Evolutionary conservation across 2,113 vertebrate species (phyloP).

Genomic region (Puntigrus tetrazona): DNA sequence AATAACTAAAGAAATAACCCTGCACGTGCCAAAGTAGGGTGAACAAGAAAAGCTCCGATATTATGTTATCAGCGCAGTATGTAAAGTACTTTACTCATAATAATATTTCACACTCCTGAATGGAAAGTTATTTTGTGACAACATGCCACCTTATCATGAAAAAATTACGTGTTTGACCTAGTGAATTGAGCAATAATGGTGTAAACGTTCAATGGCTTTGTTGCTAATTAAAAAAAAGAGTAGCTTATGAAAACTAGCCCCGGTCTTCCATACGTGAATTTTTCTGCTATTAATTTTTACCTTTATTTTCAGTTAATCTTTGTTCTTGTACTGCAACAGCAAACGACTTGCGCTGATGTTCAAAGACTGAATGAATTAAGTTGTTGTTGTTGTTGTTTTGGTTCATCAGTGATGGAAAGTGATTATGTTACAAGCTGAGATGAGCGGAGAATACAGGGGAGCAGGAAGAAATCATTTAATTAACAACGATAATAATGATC

Average conservation of each 20-base stretch:
- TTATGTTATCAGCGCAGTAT: background rate
- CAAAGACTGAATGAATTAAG: constrained; percentile 26
- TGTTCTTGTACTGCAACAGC: background rate
- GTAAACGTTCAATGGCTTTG: background rate
- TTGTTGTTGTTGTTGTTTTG: constrained; percentile 38
- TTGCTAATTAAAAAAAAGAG: too few relatives aligned
- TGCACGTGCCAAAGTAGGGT: background rate
- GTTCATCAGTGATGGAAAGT: constrained; percentile 34
- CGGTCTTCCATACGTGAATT: background rate
- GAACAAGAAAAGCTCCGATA: background rate
- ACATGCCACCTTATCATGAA: too few relatives aligned
- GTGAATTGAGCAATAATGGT: background rate
- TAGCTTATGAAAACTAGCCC: too few relatives aligned
- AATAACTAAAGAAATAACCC: background rate
- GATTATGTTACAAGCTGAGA: constrained; percentile 42
- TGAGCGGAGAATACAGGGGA: constrained; percentile 38
- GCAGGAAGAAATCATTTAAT: constrained; percentile 34
- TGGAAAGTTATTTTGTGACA: background rate
- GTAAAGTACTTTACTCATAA: too few relatives aligned
- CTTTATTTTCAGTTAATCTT: background rate
- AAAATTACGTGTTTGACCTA: background rate
- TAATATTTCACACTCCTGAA: too few relatives aligned
- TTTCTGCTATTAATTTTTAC: background rate
- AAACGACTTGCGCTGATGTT: constrained; percentile 17
- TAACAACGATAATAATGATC: constrained; percentile 47